phyloP scores from a whole-genome alignment of 2,888 invertebrate species.

The Abscondita cerata region DNA sequence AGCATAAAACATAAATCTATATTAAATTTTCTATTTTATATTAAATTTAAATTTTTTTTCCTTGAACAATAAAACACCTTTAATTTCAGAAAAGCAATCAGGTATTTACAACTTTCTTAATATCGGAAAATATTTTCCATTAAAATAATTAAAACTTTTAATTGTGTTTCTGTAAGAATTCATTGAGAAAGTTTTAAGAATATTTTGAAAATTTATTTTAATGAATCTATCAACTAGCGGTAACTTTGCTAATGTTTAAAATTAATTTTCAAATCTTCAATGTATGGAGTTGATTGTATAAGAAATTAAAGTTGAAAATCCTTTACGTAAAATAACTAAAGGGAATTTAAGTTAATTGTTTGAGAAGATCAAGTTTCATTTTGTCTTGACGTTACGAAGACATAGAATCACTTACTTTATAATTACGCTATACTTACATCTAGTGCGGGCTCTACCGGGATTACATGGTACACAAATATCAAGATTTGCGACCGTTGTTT shows the following conservation, averaged over 20 bases:
- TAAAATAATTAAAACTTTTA: conserved; percentile 41
- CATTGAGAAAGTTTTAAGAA: background rate
- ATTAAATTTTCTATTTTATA: conserved; percentile 23
- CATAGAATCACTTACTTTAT: conserved; percentile 8
- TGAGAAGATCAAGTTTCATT: conserved; percentile 11
- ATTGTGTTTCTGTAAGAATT: conserved; percentile 33
- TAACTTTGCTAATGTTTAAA: conserved; percentile 1
- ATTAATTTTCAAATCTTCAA: background rate
- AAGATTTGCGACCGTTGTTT: background rate
- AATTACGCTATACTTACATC: conserved; percentile 7
- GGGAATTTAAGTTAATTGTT: conserved; percentile 12
- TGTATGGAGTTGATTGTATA: conserved; percentile 4
- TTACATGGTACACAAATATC: background rate
- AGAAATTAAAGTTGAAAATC: background rate
- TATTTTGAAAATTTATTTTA: background rate
- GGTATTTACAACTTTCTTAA: conserved; percentile 27
- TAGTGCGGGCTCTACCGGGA: background rate
- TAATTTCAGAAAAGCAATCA: background rate
- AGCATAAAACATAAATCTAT: conserved; percentile 32
- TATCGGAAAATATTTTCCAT: conserved; percentile 36
- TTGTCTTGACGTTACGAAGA: conserved; percentile 11
- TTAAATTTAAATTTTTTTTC: conserved; percentile 9
- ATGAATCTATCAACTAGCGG: background rate
- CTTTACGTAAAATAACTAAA: conserved; percentile 5
- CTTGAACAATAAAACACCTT: background rate